Base-by-base conservation (phyloP, 2,888 invertebrate species). In the Caradrina clavipalpis region DNA sequence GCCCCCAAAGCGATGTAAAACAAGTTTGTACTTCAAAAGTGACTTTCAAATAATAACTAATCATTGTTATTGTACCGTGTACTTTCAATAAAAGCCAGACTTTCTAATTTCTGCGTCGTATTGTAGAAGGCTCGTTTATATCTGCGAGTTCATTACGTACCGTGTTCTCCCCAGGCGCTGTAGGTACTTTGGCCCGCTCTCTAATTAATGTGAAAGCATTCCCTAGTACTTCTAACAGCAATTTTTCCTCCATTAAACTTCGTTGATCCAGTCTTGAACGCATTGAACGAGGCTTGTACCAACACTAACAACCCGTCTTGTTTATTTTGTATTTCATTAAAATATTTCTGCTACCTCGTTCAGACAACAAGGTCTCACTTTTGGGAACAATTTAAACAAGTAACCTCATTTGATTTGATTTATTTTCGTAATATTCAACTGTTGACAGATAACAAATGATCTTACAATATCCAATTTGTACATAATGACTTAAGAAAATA, bases 391-490 rank as follows among this genome's bases (percentile, higher is more conserved):
- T 90, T 88, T 78, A 92, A 91, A 92, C 88, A 85, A 87, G 67
- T 73, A 61, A 78, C 73, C 73, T 89, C 81, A 90, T 91, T 94
- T 91, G 89, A 92, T 92, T 95, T 92, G 91, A 92, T 94, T 94
- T 95, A 95, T 95, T 95, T 95, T 95, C 92, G 90, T 95, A 96
- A 96, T 96, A 95, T 95, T 95, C 95, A 96, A 96, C 96, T 95
- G 96, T 94, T 92, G 95, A 95, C 94, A 95, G 95, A 95, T 95
- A 96, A 96, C 95, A 95, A 96, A 95, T 95, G 95, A 94, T 93
- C 95, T 95, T 95, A 95, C 91, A 93, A 93, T 95, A 95, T 95
- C 93, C 94, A 94, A 95, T 95, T 95, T 95, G 95, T 96, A 96
- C 95, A 95, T 92, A 94, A 95, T 95, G 94, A 95, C 95, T 95